Evolutionary conservation across 1,140 invertebrate genomes (phyloP), one percentile per base, ranked within the genome.

Genomic region (Oppia nitens): DNA sequence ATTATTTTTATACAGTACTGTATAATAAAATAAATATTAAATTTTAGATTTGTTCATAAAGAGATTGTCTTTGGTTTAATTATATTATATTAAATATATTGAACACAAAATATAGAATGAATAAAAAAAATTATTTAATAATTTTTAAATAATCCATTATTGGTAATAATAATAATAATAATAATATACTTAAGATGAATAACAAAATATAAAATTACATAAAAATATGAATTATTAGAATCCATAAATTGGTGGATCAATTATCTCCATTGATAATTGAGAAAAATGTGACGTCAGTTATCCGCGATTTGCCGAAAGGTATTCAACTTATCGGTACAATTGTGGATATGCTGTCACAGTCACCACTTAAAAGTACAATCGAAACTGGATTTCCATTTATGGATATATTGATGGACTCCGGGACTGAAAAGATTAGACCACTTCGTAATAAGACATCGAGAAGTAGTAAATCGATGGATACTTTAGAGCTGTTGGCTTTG

Each of bases 281-380:
- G 29, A 45, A 54, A 28, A 55, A 59, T 50, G 62, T 67, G 17
- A 64, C 63, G 1, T 53, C 59, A 23, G 57, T 66, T 9, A 63
- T 66, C 12, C 25, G 51, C 14, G 56, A 65, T 25, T 45, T 67
- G 14, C 66, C 66, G 1, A 63, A 62, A 57, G 65, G 64, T 3
- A 61, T 65, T 27, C 47, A 59, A 6, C 49, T 67, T 11, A 60
- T 67, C 52, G 51, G 57, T n/a, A 61, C 60, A 0, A 60, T 67
- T 6, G 61, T 63, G 20, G 62, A 67, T 27, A 62, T 60, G 11
- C 45, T 67, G 4, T 56, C 60, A 20, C 59, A 57, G 29, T 58
- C 62, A 12, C 54, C 55, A 23, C 29, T 67, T 3, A 56, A 64
- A 17, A 49, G 45, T 25, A 51, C 64, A 20, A 32, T 64, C 11